Percentiles rank a stretch among this genome's conserved stretches.
Conservation (phyloP, 2,888 invertebrate species). For the Agrochola circellaris region DNA sequence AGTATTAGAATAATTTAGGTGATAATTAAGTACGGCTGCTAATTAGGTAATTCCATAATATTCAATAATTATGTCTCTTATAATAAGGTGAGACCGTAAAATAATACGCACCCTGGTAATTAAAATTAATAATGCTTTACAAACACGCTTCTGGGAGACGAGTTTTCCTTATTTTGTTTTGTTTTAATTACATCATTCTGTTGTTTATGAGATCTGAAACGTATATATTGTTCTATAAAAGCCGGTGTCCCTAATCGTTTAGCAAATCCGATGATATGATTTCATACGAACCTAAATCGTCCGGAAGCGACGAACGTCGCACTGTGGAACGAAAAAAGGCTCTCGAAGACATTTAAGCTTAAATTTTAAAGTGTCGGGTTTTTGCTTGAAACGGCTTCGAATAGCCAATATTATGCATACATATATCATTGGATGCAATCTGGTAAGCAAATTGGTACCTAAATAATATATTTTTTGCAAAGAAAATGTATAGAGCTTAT, state of each 20-base stretch:
- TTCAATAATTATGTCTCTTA: neutral
- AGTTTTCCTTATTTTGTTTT: neutral
- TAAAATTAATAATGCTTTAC: conserved; percentile 11
- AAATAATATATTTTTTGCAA: no score
- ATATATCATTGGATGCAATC: no score
- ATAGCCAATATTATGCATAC: no score
- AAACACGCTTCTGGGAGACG: neutral
- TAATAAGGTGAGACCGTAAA: neutral
- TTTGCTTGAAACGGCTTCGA: no score
- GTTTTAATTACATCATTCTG: neutral
- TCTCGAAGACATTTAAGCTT: no score
- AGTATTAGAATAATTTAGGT: neutral
- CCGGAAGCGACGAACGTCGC: neutral
- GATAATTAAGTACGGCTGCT: neutral
- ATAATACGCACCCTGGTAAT: conserved; percentile 6
- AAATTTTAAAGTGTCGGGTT: no score
- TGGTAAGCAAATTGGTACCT: no score
- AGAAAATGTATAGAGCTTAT: no score
- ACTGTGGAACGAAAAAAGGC: no score
- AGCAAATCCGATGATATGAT: neutral
- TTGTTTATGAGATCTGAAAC: neutral
- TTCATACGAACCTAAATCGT: neutral
- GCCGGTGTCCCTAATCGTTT: neutral
- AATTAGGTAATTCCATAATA: neutral
- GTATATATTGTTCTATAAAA: conserved; percentile 2